Evolutionary conservation across 2,888 invertebrate species (phyloP).

Genomic region (Hyles lineata): DNA sequence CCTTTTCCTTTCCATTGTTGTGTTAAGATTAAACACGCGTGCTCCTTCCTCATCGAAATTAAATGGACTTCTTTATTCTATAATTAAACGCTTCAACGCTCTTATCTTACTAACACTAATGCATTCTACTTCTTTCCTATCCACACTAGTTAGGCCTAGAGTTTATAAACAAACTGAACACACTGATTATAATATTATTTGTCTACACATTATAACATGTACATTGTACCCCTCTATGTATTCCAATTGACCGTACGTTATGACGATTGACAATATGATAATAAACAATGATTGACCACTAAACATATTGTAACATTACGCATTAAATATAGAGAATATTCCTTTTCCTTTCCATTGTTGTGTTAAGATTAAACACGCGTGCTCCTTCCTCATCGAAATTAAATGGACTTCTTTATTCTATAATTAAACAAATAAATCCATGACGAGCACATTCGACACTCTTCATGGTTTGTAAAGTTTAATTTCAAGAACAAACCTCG

Average conservation of each 20-base stretch:
- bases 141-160: constrained; percentile 3
- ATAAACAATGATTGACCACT: not conserved
- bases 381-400: no score
- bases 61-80: not conserved
- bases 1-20: not conserved
- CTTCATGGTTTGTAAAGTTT: constrained; percentile 57
- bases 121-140: constrained; percentile 5
- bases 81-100: constrained; percentile 34
- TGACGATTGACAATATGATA: not conserved
- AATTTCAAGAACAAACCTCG: constrained; percentile 65
- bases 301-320: not conserved
- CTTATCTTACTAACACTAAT: constrained; percentile 35
- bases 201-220: not conserved
- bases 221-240: not conserved
- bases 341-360: not conserved
- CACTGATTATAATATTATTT: not conserved
- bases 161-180: not conserved
- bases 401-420: not conserved
- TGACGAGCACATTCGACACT: constrained; percentile 29
- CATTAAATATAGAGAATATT: not conserved
- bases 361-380: not conserved
- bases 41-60: no score
- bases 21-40: not conserved
- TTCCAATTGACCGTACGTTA: not conserved
- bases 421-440: constrained; percentile 34